These are phyloP conservation scores for Chironomus riparius DNA, from an alignment of 2,888 invertebrate genomes.

Conservation along the genomic window DNA sequence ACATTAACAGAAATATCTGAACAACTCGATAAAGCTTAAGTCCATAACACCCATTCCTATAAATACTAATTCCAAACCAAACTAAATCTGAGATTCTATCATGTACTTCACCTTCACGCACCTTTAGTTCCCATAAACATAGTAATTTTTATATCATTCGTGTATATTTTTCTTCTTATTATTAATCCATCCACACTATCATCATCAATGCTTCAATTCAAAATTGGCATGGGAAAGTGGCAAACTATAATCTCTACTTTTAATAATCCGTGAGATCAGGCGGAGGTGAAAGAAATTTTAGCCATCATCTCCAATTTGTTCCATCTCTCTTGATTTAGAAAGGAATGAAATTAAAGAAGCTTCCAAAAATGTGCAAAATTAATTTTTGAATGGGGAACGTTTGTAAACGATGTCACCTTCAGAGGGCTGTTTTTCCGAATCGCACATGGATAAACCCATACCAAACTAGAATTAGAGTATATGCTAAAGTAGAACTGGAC, in stretches of 20 bases:
- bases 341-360: not conserved
- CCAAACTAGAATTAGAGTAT: too few species aligned
- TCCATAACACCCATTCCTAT: too few species aligned
- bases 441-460: too few species aligned
- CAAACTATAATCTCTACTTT: not conserved
- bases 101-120: not conserved
- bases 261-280: not conserved
- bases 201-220: not conserved
- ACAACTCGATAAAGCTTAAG: too few species aligned
- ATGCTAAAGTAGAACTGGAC: too few species aligned
- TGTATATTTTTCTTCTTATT: not conserved
- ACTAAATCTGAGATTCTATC: too few species aligned
- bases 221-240: not conserved
- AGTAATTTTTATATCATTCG: too few species aligned
- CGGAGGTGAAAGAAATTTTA: not conserved
- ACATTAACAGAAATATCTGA: too few species aligned
- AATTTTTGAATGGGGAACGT: too few species aligned
- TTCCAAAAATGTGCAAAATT: not conserved
- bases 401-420: too few species aligned
- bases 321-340: not conserved
- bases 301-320: not conserved
- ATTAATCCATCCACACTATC: not conserved
- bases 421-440: too few species aligned
- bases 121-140: not conserved
- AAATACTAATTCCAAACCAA: too few species aligned